Base-by-base conservation (phyloP, 1,140 invertebrate genomes). In the Caenorhabditis briggsae region DNA sequence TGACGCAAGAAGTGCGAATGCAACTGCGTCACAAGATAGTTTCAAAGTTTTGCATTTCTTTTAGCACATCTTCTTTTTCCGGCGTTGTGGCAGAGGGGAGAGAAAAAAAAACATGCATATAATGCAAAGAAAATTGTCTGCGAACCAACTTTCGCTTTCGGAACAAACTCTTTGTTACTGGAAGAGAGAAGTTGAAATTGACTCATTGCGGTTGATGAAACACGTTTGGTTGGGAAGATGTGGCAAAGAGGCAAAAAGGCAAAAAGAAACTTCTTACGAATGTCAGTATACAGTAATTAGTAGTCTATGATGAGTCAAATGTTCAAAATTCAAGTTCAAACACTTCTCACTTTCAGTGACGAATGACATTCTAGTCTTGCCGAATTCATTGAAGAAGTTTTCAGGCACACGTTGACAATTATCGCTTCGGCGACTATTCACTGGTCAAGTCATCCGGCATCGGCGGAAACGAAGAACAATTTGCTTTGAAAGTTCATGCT, bases 401-500 rank as follows among this genome's bases (percentile, higher is more conserved):
- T 82, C 53, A 82, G 85, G 55, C 87, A 8, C 87, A 89, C 46
- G 84, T 89, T n/a, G 88, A 89, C 78, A 88, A 88, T 56, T 89
- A 89, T 83, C 86, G 83, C 16, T 89, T 89, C 82, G 88, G 88
- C 20, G 88, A 88, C 61, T 89, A 89, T 33, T 83, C 87, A 41
- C 88, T 89, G 41, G 88, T 88, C 50, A 89, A 89, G 82, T 70
- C 84, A 18, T 48, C 87, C 18, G 87, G 86, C 58, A 86, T 86
- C 65, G 82, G 86, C 16, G 82, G 88, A 61, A 89, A 85, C 23
- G 88, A 88, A 74, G 88, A 89, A 53, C 65, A 82, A 48, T 89
- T 89, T 58, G 88, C 88, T 11, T 82, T 89, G 56, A 83, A 89
- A 74, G 88, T 89, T 59, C 88, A 89, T 83, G 88, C 88, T 25